A percentile compares a stretch with the other conserved stretches of the same genome.
phyloP scores from a whole-genome alignment of 1,140 invertebrate species.

The Aradophagus sp. region DNA sequence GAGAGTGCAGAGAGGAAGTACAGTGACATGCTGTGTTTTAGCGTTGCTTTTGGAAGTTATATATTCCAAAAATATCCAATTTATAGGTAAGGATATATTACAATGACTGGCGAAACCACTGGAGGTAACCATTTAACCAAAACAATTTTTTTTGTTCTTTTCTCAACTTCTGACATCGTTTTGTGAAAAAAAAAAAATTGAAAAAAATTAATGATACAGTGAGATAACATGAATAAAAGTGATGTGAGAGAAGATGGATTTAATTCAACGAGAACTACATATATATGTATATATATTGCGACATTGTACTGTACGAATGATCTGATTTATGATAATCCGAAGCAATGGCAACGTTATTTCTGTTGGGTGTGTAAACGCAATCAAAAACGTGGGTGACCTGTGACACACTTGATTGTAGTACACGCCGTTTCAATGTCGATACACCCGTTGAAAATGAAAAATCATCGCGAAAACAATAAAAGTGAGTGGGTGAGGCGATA shows the following conservation, averaged over 20 bases:
- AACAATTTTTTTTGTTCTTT: not conserved
- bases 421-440: no score
- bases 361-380: no score
- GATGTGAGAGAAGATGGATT: no score
- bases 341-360: slow-evolving; percentile 3
- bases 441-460: no score
- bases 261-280: no score
- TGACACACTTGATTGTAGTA: no score
- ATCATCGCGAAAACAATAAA: no score
- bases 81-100: slow-evolving; percentile 12
- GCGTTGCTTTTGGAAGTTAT: slow-evolving; percentile 13
- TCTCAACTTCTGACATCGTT: not conserved
- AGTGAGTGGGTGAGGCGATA: no score
- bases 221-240: no score
- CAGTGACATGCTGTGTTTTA: slow-evolving; percentile 11
- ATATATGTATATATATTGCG: no score
- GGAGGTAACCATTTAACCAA: not conserved
- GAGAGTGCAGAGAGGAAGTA: slow-evolving; percentile 23
- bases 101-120: slow-evolving; percentile 10
- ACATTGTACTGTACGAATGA: not conserved
- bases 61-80: slow-evolving; percentile 2
- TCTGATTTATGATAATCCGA: not conserved
- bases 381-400: no score
- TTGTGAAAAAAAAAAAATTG: not conserved
- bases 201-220: not conserved